These are phyloP conservation scores for Tolypeutes matacus DNA, from an alignment of 2,797 vertebrate genomes.

Conservation along the genomic window DNA sequence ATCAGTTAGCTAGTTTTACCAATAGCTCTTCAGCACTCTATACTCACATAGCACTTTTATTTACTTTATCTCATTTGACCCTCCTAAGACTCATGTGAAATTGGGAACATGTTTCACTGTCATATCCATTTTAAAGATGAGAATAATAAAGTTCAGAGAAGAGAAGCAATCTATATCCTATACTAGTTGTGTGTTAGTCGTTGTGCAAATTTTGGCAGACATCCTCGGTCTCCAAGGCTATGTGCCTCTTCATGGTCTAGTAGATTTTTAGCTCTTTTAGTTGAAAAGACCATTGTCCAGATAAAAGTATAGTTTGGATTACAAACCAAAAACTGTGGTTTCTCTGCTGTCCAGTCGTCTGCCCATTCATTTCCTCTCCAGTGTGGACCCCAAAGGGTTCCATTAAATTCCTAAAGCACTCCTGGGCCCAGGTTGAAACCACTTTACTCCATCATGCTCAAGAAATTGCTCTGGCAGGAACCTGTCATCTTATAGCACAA, in stretches of 20 bases:
- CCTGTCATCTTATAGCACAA: conserved; percentile 53
- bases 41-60: not conserved
- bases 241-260: accelerated
- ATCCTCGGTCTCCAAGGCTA: not conserved
- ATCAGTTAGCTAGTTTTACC: not conserved
- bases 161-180: not conserved
- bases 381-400: not conserved
- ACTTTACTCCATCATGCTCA: conserved; percentile 15
- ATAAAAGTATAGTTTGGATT: not conserved
- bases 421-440: not conserved
- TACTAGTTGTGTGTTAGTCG: not conserved
- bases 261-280: not conserved
- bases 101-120: not conserved
- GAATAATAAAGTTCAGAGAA: not conserved
- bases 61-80: not conserved
- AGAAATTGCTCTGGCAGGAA: conserved; percentile 1
- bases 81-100: not conserved
- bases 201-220: not conserved
- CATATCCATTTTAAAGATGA: not conserved
- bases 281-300: not conserved
- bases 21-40: not conserved
- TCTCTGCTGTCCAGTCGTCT: too few species aligned
- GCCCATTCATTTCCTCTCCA: not conserved
- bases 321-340: not conserved
- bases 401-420: not conserved